Evolutionary conservation across 2,888 invertebrate species (phyloP), one percentile per base, ranked within the genome.

Genomic region (Orchesella flavescens): DNA sequence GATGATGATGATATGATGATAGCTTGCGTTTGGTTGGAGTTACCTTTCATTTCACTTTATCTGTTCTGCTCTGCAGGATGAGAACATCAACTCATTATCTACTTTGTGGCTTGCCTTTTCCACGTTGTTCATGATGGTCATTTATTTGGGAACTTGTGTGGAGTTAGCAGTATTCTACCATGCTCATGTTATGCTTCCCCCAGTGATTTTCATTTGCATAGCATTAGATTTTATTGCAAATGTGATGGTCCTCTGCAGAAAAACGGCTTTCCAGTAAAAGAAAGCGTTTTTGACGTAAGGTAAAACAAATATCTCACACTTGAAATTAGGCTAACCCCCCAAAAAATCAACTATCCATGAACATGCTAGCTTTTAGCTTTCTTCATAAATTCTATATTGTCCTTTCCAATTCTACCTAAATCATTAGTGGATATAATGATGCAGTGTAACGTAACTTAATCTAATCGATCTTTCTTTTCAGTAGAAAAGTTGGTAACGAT

Each of bases 91-190:
- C 43, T 13, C 73, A 21, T 63, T 80, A 1, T 80, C 79, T 1
- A 80, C 79, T 34, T 46, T 80, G 21, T 80, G 79, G 79, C 79
- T 80, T 9, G 72, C 73, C 24, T 80, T 80, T 46, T 80, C 79
- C 12, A 80, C 79, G 5, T 65, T 80, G 1, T 73, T 66, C 66
- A 80, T 80, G 79, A 80, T 80, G 79, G 49, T 80, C 55, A 80
- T 80, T 66, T 80, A 80, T 15, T 7, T 80, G 72, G 79, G 79
- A 13, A 61, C 66, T 24, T 80, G 79, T 66, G 66, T 80, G 49
- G 79, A 80, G 23, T 73, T 80, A 17, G 46, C 69, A 10, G 79
- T 80, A 4, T 80, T 80, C 21, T 72, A 72, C 19, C 79, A 80
- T 23, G 79, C 66, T 65, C 73, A 73, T 24, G n/a, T 72, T 4